Evolutionary conservation across 2,888 invertebrate genomes (phyloP).

Genomic region (Idaea aversata): DNA sequence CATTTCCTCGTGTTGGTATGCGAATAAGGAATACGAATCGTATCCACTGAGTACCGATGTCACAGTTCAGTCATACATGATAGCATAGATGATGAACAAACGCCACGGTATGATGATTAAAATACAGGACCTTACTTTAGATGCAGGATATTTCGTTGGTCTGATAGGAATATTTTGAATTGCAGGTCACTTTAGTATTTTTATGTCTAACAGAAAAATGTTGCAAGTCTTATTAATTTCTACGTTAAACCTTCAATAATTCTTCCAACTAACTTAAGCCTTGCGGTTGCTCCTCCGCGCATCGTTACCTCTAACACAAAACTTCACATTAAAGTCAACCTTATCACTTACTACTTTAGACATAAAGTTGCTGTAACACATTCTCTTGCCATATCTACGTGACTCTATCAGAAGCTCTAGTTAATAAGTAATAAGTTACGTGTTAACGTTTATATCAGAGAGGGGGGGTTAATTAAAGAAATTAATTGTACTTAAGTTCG

Average conservation of each 20-base stretch:
- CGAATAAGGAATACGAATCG: no score
- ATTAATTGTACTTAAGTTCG: conserved; percentile 13
- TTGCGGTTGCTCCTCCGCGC: neutral
- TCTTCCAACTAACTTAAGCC: neutral
- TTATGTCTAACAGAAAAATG: no score
- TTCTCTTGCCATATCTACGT: conserved; percentile 8
- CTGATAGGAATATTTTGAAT: no score
- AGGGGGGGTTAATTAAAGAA: conserved; percentile 15
- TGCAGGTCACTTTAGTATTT: no score
- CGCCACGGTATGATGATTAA: no score
- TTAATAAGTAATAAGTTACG: conserved; percentile 10
- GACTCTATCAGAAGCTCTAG: conserved; percentile 11
- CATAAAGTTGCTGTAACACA: neutral
- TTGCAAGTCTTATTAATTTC: neutral
- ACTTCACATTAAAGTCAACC: neutral
- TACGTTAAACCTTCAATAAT: neutral
- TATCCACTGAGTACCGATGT: no score
- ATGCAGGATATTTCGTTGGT: no score
- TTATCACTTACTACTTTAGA: neutral
- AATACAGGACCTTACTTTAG: no score
- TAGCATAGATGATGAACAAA: no score
- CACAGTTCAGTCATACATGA: no score
- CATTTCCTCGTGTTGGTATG: no score
- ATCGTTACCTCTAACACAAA: neutral
- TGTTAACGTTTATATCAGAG: neutral